A percentile compares a stretch with the other conserved stretches of the same genome.
phyloP scores from a whole-genome alignment of 2,888 invertebrate genomes.

The Cantharis lateralis region DNA sequence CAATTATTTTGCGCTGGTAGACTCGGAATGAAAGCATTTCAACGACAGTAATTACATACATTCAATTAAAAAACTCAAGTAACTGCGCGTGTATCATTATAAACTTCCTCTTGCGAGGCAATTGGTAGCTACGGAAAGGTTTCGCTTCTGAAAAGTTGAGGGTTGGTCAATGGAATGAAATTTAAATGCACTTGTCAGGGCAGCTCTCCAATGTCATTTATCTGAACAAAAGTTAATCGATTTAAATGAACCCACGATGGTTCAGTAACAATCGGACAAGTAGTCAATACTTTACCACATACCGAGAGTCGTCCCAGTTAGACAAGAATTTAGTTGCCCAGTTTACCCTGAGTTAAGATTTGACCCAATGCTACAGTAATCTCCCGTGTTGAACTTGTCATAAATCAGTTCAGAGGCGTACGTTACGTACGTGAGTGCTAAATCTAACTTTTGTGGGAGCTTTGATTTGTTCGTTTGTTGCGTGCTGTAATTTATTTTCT shows the following conservation, averaged over 20 bases:
- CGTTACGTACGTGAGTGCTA: slow-evolving; percentile 26
- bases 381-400: slow-evolving; percentile 38
- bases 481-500: slow-evolving; percentile 38
- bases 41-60: neutral
- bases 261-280: neutral
- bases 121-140: neutral
- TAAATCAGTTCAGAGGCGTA: slow-evolving; percentile 38
- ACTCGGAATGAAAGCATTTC: neutral
- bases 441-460: slow-evolving; percentile 21
- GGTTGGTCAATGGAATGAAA: neutral
- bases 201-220: neutral
- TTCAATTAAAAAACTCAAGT: neutral
- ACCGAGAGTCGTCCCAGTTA: slow-evolving; percentile 39
- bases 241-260: neutral
- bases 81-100: neutral
- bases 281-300: slow-evolving; percentile 17
- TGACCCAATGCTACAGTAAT: slow-evolving; percentile 43
- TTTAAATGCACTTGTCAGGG: neutral
- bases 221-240: neutral
- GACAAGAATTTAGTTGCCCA: slow-evolving; percentile 32
- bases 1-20: neutral
- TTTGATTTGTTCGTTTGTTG: slow-evolving; percentile 37
- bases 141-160: neutral
- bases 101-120: neutral
- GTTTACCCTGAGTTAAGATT: slow-evolving; percentile 30